Base-by-base conservation (phyloP, 2,797 vertebrate genomes). In the Neoniphon sammara region DNA sequence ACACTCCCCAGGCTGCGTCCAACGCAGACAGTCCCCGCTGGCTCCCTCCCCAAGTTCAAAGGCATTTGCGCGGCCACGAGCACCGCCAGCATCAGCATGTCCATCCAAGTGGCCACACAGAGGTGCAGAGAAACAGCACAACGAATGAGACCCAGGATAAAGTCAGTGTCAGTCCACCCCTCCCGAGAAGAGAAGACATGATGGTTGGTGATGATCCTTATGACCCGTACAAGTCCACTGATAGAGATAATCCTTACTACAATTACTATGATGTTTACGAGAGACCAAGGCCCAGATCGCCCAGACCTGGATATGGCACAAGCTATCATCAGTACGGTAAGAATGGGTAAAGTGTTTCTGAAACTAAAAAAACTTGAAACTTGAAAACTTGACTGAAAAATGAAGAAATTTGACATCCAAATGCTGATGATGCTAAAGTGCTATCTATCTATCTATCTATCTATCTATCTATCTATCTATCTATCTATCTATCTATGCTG, bases 251-350 rank as follows among this genome's bases (percentile, higher is more conserved):
- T 73, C 97, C 97, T 0, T 96, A 97, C 78, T 98, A 99, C 89
- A 99, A 98, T 84, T 93, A 97, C 84, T 95, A 98, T 62, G 97
- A 98, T 85, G 96, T 95, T 0, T 99, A 98, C 23, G 97, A 98
- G 78, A 92, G 95, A 85, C 95, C 96, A 1, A 92, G 93, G 57
- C 86, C 91, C 59, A 92, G 96, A 75, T 71, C 93, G 52, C n/a
- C n/a, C n/a, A 94, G 97, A 79, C 95, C 96, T 0, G 97, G 97
- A 39, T 98, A 98, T 0, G 97, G 97, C 83, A 98, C 97, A 63
- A 90, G 96, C 21, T 96, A 98, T 84, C 96, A 97, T 85, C 96
- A 98, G 90, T 91, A 98, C 54, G 97, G 97, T 99, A 94, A 97
- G 96, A 84, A 70, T 23, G 56, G 42, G 18, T 18, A 31, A 53